phyloP scores from a whole-genome alignment of 2,797 vertebrate genomes.

The Phoebastria nigripes region DNA sequence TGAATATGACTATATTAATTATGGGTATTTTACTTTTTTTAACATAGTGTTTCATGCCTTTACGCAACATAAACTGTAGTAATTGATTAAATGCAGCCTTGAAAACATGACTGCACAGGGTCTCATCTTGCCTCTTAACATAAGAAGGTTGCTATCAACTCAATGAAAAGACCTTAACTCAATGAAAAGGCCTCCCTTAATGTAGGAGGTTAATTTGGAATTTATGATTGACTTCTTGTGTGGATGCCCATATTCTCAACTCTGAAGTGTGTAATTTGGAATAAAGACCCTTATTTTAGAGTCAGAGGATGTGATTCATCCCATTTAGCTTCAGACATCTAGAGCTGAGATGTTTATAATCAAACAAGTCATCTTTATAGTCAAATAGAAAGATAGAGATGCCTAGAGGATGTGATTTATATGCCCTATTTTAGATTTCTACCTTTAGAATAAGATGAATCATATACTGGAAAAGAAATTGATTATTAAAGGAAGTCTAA shows the following conservation, averaged over 20 bases:
- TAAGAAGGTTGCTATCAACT: slow-evolving; percentile 15
- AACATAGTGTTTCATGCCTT: background rate
- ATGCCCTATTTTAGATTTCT: background rate
- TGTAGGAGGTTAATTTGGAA: slow-evolving; percentile 37
- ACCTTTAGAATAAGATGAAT: slow-evolving; percentile 15
- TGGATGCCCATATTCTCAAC: slow-evolving; percentile 37
- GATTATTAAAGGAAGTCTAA: slow-evolving; percentile 9
- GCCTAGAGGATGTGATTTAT: background rate
- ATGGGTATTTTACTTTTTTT: slow-evolving; percentile 48
- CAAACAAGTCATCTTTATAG: slow-evolving; percentile 21
- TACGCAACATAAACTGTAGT: slow-evolving; percentile 20
- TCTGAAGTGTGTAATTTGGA: slow-evolving; percentile 55
- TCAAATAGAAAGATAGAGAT: slow-evolving; percentile 3
- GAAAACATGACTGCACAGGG: slow-evolving; percentile 22
- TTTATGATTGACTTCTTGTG: slow-evolving; percentile 52
- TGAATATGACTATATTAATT: slow-evolving; percentile 45
- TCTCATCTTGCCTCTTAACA: slow-evolving; percentile 35
- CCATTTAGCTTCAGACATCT: slow-evolving; percentile 42
- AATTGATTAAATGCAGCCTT: slow-evolving; percentile 46
- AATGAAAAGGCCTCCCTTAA: slow-evolving; percentile 27
- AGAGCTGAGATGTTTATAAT: slow-evolving; percentile 58
- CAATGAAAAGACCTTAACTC: slow-evolving; percentile 36
- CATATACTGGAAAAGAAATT: background rate
- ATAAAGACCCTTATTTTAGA: slow-evolving; percentile 55
- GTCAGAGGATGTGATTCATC: slow-evolving; percentile 46